Conservation (phyloP, 2,888 invertebrate species). For the Anagyrus pseudococci region DNA sequence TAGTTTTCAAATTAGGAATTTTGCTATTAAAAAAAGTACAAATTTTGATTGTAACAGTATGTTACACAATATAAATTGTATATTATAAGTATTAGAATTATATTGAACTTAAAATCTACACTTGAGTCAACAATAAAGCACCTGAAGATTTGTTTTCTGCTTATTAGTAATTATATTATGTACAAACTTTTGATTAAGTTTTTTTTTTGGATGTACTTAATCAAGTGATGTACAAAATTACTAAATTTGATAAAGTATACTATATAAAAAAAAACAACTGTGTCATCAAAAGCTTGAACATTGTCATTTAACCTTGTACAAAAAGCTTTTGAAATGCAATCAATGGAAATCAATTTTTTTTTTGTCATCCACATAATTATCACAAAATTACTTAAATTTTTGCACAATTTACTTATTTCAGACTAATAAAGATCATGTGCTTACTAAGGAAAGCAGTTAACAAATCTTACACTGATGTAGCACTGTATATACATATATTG, state of each 20-base stretch:
- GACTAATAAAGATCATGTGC: too few species aligned
- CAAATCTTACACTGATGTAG: too few species aligned
- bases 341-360: too few species aligned
- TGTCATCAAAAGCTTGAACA: background rate
- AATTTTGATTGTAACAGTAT: background rate
- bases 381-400: too few species aligned
- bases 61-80: background rate
- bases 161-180: background rate
- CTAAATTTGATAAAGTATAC: background rate
- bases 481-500: too few species aligned
- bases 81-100: background rate
- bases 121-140: constrained; percentile 3
- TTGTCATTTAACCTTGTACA: background rate
- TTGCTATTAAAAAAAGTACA: too few species aligned
- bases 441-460: too few species aligned
- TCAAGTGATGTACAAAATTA: too few species aligned
- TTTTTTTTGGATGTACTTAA: too few species aligned
- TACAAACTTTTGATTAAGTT: too few species aligned
- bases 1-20: background rate
- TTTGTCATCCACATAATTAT: too few species aligned
- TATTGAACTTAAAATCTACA: background rate
- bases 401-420: too few species aligned
- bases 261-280: background rate
- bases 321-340: background rate
- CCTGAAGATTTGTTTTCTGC: background rate